phyloP scores from a whole-genome alignment of 92 coral and sea anemone species.

The Epizoanthus fatuus region DNA sequence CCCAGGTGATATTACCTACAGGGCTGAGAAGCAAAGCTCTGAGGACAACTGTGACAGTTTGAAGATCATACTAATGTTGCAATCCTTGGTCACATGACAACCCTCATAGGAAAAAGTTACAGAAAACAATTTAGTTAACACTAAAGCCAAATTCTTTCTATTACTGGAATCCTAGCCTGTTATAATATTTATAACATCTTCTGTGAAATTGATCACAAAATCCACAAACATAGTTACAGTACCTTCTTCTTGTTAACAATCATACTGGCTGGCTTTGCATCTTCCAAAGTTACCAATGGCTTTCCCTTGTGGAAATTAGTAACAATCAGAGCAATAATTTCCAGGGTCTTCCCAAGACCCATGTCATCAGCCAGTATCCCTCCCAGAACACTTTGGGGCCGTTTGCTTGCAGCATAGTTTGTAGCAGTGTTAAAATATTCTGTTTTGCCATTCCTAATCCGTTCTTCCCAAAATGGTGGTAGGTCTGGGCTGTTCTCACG shows the following conservation, averaged over 20 bases:
- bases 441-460: slow-evolving; percentile 49
- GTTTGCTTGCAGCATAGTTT: slow-evolving; percentile 69
- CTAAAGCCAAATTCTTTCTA: too few species aligned
- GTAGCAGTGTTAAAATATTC: slow-evolving; percentile 87
- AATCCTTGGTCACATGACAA: too few species aligned
- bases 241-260: slow-evolving; percentile 3
- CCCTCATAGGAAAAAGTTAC: too few species aligned
- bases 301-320: slow-evolving; percentile 82
- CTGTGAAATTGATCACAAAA: too few species aligned
- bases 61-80: too few species aligned
- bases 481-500: slow-evolving; percentile 76
- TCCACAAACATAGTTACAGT: background rate
- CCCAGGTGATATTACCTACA: too few species aligned
- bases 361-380: slow-evolving; percentile 92
- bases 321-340: slow-evolving; percentile 75
- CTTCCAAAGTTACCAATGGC: slow-evolving; percentile 77
- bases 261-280: slow-evolving; percentile 51
- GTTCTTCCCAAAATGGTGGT: slow-evolving; percentile 88
- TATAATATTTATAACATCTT: too few species aligned
- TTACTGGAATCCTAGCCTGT: too few species aligned
- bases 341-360: slow-evolving; percentile 92
- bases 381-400: slow-evolving; percentile 75
- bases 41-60: too few species aligned
- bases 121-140: too few species aligned
- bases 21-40: too few species aligned